Evolutionary conservation across 1,140 invertebrate genomes (phyloP).

Genomic region (Drosophila mojavensis): DNA sequence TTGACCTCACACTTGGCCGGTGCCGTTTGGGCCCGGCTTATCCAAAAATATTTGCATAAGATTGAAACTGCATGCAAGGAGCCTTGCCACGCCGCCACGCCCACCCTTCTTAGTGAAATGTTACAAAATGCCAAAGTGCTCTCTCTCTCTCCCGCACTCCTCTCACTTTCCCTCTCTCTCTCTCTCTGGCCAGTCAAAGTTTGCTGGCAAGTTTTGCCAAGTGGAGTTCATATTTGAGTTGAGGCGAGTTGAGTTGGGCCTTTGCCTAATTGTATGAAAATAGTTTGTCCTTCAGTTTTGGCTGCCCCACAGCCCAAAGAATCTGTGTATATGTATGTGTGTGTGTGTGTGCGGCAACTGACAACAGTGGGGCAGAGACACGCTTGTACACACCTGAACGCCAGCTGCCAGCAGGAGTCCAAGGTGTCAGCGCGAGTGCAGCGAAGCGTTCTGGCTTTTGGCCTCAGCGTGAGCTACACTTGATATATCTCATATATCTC

Average conservation of each 20-base stretch:
- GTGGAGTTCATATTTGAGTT: constrained; percentile 55
- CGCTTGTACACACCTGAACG: background rate
- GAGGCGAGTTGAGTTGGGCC: constrained; percentile 7
- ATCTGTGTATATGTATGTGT: constrained; percentile 11
- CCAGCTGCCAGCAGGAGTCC: background rate
- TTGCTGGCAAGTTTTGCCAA: constrained; percentile 38
- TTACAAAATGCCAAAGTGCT: constrained; percentile 45
- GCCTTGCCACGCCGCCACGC: constrained; percentile 25
- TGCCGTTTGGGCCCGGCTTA: constrained; percentile 67
- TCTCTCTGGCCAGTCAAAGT: constrained; percentile 26
- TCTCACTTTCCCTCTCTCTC: background rate
- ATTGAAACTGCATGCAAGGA: constrained; percentile 77
- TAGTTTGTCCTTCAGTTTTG: constrained; percentile 62
- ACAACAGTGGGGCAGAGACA: background rate
- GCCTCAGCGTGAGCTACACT: background rate
- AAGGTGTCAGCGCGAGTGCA: constrained; percentile 50
- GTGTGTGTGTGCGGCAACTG: constrained; percentile 19
- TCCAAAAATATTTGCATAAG: constrained; percentile 80
- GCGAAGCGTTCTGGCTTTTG: constrained; percentile 55
- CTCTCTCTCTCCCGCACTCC: background rate
- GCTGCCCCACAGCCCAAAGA: constrained; percentile 41
- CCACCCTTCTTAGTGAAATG: constrained; percentile 55
- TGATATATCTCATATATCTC: background rate
- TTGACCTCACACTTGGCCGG: constrained; percentile 29
- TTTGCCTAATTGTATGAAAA: constrained; percentile 76